phyloP scores from a whole-genome alignment of 2,888 invertebrate species.

The Polydrusus pterygomalis region DNA sequence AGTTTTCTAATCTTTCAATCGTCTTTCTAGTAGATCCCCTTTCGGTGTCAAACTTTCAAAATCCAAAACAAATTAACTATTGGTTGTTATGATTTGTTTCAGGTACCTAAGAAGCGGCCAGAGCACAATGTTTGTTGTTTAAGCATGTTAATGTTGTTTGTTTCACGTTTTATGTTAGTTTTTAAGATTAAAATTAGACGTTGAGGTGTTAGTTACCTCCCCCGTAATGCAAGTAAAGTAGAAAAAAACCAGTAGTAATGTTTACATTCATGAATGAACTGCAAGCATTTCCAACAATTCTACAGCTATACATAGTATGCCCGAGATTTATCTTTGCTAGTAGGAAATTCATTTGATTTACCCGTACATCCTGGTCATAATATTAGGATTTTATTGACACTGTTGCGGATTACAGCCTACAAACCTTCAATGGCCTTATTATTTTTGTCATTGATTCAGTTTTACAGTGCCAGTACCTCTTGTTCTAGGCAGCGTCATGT shows the following conservation, averaged over 20 bases:
- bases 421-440: no score
- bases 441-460: no score
- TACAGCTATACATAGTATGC: no score
- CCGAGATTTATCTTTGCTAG: no score
- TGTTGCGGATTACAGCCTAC: no score
- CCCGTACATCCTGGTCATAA: no score
- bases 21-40: not conserved
- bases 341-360: no score
- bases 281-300: not conserved
- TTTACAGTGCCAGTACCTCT: no score
- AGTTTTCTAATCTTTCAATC: not conserved
- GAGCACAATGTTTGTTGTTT: not conserved
- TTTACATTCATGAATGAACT: not conserved
- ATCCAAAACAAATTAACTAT: not conserved
- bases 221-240: not conserved
- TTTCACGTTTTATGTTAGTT: not conserved
- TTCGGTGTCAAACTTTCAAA: not conserved
- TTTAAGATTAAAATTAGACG: not conserved
- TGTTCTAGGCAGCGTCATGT: no score
- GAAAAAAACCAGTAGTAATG: not conserved
- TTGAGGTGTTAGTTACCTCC: not conserved
- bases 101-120: not conserved
- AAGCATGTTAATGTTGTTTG: not conserved
- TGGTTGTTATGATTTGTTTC: slow-evolving; percentile 5
- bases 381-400: no score